These are phyloP conservation scores for Tympanuchus pallidicinctus DNA, from an alignment of 2,113 vertebrate genomes.

Conservation along the genomic window DNA sequence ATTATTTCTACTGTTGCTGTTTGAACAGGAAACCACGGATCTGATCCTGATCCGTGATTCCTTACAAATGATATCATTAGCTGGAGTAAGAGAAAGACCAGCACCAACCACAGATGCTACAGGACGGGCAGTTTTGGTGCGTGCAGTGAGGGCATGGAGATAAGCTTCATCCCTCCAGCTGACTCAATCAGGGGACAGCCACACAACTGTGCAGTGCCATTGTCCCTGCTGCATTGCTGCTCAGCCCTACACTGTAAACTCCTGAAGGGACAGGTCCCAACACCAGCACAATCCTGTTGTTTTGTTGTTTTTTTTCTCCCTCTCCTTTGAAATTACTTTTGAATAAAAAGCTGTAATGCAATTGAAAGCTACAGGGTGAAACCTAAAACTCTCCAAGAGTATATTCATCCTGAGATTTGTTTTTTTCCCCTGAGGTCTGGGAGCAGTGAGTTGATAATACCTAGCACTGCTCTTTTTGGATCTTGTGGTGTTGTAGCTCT, in stretches of 20 bases:
- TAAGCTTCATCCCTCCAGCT: neutral
- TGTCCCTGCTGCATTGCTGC: neutral
- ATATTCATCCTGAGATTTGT: neutral
- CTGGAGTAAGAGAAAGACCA: neutral
- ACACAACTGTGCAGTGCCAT: accelerated
- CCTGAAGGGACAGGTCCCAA: neutral
- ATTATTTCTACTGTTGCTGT: conserved; percentile 7
- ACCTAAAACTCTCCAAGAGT: neutral
- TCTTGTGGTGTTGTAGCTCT: neutral
- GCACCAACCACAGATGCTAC: neutral
- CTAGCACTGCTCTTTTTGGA: neutral
- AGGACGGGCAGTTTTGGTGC: neutral
- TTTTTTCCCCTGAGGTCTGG: neutral
- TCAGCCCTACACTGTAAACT: neutral
- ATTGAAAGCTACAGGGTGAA: neutral
- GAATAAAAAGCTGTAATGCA: neutral
- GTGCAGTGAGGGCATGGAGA: neutral
- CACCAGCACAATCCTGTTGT: neutral
- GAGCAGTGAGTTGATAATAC: neutral
- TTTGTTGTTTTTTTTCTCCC: neutral
- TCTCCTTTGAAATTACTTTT: neutral
- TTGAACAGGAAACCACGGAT: neutral
- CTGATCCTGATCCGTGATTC: neutral
- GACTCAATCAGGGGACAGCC: accelerated
- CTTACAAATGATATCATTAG: neutral